Percentiles rank a stretch among this genome's conserved stretches.
These are phyloP conservation scores for Petrocephalus zakoni DNA, from an alignment of 2,113 vertebrate species.

Conservation along the genomic window DNA sequence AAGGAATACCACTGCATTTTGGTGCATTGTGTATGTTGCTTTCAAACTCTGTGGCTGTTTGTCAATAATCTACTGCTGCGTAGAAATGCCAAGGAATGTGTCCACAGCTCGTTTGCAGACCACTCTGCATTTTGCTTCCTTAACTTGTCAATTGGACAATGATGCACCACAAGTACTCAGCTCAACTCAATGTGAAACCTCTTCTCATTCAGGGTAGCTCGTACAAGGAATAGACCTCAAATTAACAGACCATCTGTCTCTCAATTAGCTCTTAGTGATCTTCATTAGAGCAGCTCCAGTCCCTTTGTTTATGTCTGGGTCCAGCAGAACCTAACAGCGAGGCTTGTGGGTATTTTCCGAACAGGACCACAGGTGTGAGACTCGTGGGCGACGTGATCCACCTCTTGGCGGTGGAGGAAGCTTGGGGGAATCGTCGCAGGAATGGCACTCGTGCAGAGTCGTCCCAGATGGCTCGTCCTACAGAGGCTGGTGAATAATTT, in stretches of 20 bases:
- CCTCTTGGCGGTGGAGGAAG: background rate
- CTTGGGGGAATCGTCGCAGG: background rate
- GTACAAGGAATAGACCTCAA: background rate
- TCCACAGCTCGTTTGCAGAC: background rate
- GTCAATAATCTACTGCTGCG: background rate
- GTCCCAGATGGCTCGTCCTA: background rate
- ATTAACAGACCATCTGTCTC: background rate
- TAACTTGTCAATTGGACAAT: background rate
- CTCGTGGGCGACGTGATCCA: background rate
- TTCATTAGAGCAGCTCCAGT: background rate
- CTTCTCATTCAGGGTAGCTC: background rate
- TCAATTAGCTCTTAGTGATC: slow-evolving; percentile 4
- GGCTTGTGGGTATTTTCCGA: background rate
- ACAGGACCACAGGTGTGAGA: background rate
- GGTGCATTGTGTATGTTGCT: background rate
- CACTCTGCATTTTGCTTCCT: too few species aligned
- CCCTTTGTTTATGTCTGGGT: background rate
- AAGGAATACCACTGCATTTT: background rate
- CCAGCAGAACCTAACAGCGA: background rate
- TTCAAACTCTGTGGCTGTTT: background rate
- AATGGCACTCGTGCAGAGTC: background rate
- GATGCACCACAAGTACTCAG: background rate
- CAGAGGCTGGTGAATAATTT: slow-evolving; percentile 12
- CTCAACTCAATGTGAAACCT: background rate
- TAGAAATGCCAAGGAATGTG: background rate